Conservation (phyloP, 2,797 vertebrate genomes). For the Lepus oiostolus region DNA sequence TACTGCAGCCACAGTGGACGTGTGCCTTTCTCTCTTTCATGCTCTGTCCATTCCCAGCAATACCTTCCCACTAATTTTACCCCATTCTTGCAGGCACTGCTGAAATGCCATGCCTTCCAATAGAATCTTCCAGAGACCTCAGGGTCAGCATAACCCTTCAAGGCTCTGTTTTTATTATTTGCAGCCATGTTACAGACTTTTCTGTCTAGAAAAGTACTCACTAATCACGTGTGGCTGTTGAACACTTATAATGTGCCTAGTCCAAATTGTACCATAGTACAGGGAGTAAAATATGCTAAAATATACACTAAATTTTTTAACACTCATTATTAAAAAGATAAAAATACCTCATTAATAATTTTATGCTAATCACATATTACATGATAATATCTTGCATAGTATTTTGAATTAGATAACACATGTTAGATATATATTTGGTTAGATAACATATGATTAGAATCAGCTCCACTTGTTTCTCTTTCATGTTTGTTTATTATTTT, state of each 20-base stretch:
- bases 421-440: background rate
- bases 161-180: background rate
- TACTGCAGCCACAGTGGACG: background rate
- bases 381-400: background rate
- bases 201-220: background rate
- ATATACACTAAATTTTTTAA: no score
- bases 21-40: background rate
- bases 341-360: conserved; percentile 40
- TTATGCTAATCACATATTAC: background rate
- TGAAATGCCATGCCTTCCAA: background rate
- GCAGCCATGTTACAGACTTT: background rate
- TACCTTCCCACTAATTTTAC: background rate
- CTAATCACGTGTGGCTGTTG: background rate
- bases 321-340: background rate
- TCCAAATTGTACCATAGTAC: no score
- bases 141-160: background rate
- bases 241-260: background rate
- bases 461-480: background rate
- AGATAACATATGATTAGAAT: background rate
- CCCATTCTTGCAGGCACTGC: background rate
- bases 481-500: no score
- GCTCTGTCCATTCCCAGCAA: background rate
- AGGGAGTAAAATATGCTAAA: no score
- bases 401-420: no score
- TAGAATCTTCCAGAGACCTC: background rate